Conservation (phyloP, 2,888 invertebrate species). For the Oxycera nigricornis region DNA sequence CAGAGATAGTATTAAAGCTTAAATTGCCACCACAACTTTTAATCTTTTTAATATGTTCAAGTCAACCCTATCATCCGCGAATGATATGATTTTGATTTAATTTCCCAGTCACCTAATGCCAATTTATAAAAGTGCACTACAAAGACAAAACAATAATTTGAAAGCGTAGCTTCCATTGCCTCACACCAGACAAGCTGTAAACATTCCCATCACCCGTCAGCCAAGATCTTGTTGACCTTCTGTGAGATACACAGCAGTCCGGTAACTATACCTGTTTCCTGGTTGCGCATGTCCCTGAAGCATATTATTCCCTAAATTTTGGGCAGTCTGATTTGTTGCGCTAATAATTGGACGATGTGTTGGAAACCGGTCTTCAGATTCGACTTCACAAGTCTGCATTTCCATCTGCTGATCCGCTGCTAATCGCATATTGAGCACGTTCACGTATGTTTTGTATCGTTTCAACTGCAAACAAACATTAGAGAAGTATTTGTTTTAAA, state of each 20-base stretch:
- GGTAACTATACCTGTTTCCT: conserved; percentile 73
- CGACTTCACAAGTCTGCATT: conserved; percentile 61
- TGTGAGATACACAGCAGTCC: conserved; percentile 72
- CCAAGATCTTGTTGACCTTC: conserved; percentile 71
- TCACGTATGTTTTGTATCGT: conserved; percentile 82
- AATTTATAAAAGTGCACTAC: too few relatives aligned
- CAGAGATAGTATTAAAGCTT: too few relatives aligned
- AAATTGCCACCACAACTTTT: too few relatives aligned
- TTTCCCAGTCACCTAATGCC: too few relatives aligned
- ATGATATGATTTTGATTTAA: too few relatives aligned
- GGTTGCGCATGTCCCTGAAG: conserved; percentile 56
- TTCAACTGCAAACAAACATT: conserved; percentile 69
- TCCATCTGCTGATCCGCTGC: conserved; percentile 59
- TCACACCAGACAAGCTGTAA: conserved; percentile 82
- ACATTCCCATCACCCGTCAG: conserved; percentile 83
- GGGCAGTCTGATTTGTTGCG: conserved; percentile 48
- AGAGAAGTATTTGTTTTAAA: too few relatives aligned
- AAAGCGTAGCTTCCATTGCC: too few relatives aligned
- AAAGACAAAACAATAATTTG: too few relatives aligned
- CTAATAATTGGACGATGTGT: conserved; percentile 50
- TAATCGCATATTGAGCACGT: conserved; percentile 75
- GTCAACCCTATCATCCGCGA: too few relatives aligned
- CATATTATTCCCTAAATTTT: conserved; percentile 45
- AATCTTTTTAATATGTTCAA: too few relatives aligned
- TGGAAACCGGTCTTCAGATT: conserved; percentile 64